Base-by-base conservation (phyloP, 2,888 invertebrate species). In the Platycnemis pennipes region DNA sequence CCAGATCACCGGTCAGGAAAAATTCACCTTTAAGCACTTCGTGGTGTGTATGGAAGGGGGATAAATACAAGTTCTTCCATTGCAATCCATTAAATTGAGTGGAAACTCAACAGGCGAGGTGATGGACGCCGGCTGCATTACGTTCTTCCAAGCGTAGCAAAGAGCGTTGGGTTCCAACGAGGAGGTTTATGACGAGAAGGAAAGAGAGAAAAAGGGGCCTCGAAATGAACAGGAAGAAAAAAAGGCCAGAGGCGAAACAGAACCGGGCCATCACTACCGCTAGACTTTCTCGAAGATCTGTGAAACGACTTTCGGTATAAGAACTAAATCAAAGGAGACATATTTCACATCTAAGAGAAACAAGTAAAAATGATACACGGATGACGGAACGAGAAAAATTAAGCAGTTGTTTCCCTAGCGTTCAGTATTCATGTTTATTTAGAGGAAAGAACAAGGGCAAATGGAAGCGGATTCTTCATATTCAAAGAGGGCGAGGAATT, bases 11-110 rank as follows among this genome's bases (percentile, higher is more conserved):
- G 37, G 77, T 16, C 37, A 37, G 37, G 37, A 31, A 77, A 13
- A 77, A 63, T n/a, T 37, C 77, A 77, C 77, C 77, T 77, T 37
- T 37, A 37, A 77, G 37, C 31, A 77, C 37, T 77, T 31, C 8
- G 37, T 13, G 37, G 77, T 77, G 77, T 16, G 77, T 77, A 3
- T 26, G 53, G 53, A 53, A n/a, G 31, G 31, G 69, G 22, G 69
- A 37, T 31, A 77, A 37, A 77, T 16, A 16, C 31, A 37, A 31
- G 13, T 77, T 37, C 37, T 77, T 77, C 37, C 37, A 77, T 2
- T 77, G 37, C 77, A 77, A 77, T 77, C 77, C 77, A 77, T 77
- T 77, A 77, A 77, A 77, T 77, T 77, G 77, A 77, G 77, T 77
- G 77, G 77, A 77, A 77, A 77, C 77, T 77, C 77, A 77, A 77